Percentiles rank a stretch among this genome's conserved stretches.
Evolutionary conservation across 2,888 invertebrate genomes (phyloP).

Genomic region (Endotricha flammealis): DNA sequence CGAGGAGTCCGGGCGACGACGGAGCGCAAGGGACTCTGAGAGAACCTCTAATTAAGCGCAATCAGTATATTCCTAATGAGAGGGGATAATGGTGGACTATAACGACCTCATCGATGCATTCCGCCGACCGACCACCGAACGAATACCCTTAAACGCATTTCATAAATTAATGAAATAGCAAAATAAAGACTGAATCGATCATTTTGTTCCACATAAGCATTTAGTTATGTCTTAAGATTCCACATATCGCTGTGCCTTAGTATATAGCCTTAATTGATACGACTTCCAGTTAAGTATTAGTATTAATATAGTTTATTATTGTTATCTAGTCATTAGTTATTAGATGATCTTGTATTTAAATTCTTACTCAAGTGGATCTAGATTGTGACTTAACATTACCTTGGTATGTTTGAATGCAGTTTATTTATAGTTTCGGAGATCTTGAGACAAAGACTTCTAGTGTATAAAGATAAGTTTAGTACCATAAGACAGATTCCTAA

Average conservation of each 20-base stretch:
- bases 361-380: slow-evolving; percentile 15
- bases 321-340: slow-evolving; percentile 72
- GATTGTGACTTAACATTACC: slow-evolving; percentile 20
- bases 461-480: slow-evolving; percentile 55
- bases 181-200: slow-evolving; percentile 67
- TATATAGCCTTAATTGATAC: slow-evolving; percentile 40
- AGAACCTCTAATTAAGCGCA: slow-evolving; percentile 76
- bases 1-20: slow-evolving; percentile 54
- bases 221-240: slow-evolving; percentile 59
- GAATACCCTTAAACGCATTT: slow-evolving; percentile 61
- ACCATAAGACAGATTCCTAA: slow-evolving; percentile 75
- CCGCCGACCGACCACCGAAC: slow-evolving; percentile 56
- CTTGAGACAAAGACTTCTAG: slow-evolving; percentile 68
- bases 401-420: slow-evolving; percentile 19
- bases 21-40: slow-evolving; percentile 63
- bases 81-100: slow-evolving; percentile 73
- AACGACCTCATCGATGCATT: slow-evolving; percentile 74
- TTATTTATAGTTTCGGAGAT: slow-evolving; percentile 23
- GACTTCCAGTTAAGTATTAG: slow-evolving; percentile 49
- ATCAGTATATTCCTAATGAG: slow-evolving; percentile 79
- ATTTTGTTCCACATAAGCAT: slow-evolving; percentile 66
- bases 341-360: slow-evolving; percentile 33
- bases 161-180: slow-evolving; percentile 59
- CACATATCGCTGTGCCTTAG: slow-evolving; percentile 69
- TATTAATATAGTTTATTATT: slow-evolving; percentile 47